phyloP scores from a whole-genome alignment of 2,113 vertebrate species.

The Scolopax mira region DNA sequence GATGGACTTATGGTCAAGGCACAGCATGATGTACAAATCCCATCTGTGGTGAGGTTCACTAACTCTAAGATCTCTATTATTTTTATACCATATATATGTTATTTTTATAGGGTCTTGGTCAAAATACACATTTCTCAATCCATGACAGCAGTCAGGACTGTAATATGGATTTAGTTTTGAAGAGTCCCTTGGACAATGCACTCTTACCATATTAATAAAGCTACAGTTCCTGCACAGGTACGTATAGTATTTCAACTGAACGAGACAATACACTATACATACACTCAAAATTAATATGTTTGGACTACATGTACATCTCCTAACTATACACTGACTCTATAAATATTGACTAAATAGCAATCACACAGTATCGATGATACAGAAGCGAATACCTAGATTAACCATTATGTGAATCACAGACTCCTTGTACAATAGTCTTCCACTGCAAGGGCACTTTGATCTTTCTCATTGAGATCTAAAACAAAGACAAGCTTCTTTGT shows the following conservation, averaged over 20 bases:
- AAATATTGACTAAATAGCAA: background rate
- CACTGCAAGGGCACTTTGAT: background rate
- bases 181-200: background rate
- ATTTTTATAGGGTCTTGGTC: background rate
- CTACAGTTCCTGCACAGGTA: background rate
- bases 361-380: background rate
- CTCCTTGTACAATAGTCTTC: background rate
- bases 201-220: background rate
- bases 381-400: background rate
- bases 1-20: background rate
- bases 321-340: background rate
- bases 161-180: background rate
- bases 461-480: background rate
- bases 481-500: background rate
- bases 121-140: background rate
- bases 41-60: background rate
- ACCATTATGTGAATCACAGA: background rate
- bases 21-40: fast-evolving
- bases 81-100: no score
- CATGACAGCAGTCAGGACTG: background rate
- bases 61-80: background rate
- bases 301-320: background rate
- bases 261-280: background rate
- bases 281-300: background rate
- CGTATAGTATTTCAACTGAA: background rate